phyloP scores from a whole-genome alignment of 2,888 invertebrate species.

The Marasmarcha lunaedactyla region DNA sequence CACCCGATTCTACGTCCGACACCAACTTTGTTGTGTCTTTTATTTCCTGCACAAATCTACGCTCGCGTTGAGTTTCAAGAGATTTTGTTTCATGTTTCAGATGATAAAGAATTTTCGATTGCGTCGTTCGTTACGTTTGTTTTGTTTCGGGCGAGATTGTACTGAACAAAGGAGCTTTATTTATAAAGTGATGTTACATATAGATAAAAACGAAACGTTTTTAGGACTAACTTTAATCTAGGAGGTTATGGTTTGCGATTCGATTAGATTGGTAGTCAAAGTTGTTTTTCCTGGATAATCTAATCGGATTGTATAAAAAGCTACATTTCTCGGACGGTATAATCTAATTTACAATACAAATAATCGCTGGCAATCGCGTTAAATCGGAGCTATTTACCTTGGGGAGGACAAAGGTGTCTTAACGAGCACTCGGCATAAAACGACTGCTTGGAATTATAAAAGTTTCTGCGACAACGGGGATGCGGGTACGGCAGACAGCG shows the following conservation, averaged over 20 bases:
- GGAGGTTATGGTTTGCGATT: no score
- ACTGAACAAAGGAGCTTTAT: slow-evolving; percentile 2
- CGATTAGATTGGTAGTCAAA: no score
- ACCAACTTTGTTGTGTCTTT: slow-evolving; percentile 12
- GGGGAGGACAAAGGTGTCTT: slow-evolving; percentile 42
- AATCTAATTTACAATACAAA: slow-evolving; percentile 43
- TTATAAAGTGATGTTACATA: slow-evolving; percentile 1
- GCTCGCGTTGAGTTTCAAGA: slow-evolving; percentile 21
- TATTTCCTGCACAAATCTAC: slow-evolving; percentile 21
- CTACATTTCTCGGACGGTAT: slow-evolving; percentile 1
- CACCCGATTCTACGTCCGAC: slow-evolving; percentile 20
- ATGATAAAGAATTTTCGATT: slow-evolving; percentile 17
- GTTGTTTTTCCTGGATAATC: no score
- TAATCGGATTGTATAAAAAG: no score
- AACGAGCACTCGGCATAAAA: slow-evolving; percentile 32
- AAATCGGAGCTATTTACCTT: slow-evolving; percentile 38
- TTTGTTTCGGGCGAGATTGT: slow-evolving; percentile 6
- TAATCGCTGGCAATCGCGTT: slow-evolving; percentile 37
- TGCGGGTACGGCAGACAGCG: neutral
- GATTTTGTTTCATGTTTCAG: slow-evolving; percentile 24
- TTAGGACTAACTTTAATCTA: no score
- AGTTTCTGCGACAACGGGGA: slow-evolving; percentile 18
- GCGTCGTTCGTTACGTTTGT: slow-evolving; percentile 14
- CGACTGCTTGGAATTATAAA: slow-evolving; percentile 25
- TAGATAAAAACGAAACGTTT: no score